These are phyloP conservation scores for Drosophila baimaii DNA, from an alignment of 1,140 invertebrate genomes.

Conservation along the genomic window DNA sequence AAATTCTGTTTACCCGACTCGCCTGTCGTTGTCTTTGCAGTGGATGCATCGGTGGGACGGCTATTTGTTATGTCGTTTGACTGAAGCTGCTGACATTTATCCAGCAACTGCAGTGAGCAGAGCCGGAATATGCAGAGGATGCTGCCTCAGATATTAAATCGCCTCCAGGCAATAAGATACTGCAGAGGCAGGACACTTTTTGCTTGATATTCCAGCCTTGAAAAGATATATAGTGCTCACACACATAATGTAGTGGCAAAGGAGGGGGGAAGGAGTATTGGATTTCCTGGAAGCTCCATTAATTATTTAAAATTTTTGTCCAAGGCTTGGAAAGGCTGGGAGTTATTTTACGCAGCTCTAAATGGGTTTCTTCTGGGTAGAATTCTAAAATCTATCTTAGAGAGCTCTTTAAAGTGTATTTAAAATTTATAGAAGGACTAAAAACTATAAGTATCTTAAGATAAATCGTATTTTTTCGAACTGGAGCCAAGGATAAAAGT, in stretches of 20 bases:
- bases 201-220: slow-evolving; percentile 24
- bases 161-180: slow-evolving; percentile 37
- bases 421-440: not conserved
- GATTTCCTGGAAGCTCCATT: slow-evolving; percentile 26
- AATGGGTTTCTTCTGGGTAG: not conserved
- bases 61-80: slow-evolving; percentile 78
- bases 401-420: not conserved
- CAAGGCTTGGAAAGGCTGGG: not conserved
- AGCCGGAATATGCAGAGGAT: slow-evolving; percentile 39
- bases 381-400: not conserved
- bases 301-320: slow-evolving; percentile 25
- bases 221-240: slow-evolving; percentile 18
- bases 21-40: slow-evolving; percentile 37
- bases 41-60: slow-evolving; percentile 58
- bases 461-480: not conserved
- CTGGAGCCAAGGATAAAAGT: not conserved
- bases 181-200: slow-evolving; percentile 3
- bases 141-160: slow-evolving; percentile 66
- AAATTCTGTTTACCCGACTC: slow-evolving; percentile 74
- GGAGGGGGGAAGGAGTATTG: not conserved
- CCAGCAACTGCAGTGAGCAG: slow-evolving; percentile 55
- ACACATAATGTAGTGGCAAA: slow-evolving; percentile 12
- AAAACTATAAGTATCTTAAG: too few species aligned
- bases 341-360: not conserved
- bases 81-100: slow-evolving; percentile 74